Conservation (phyloP, 2,797 vertebrate genomes). For the Hephaestus fuliginosus region DNA sequence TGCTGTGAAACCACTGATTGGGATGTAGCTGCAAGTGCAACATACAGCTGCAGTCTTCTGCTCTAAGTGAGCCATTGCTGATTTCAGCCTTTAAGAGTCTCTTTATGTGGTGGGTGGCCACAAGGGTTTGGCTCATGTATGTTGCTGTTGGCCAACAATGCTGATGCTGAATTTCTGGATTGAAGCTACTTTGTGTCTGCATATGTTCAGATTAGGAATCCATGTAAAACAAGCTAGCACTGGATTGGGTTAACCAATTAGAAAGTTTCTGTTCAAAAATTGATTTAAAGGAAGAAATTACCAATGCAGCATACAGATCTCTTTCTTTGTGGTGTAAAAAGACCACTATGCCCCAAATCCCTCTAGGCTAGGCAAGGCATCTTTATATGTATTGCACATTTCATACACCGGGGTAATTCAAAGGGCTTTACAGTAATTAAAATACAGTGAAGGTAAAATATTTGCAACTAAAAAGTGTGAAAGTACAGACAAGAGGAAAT, state of each 20-base stretch:
- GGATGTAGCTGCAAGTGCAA: conserved; percentile 20
- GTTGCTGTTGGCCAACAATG: conserved; percentile 10
- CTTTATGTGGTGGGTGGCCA: neutral
- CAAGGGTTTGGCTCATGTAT: conserved; percentile 2
- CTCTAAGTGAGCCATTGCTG: conserved; percentile 12
- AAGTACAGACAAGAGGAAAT: too few species aligned
- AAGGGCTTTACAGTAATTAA: too few species aligned
- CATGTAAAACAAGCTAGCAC: neutral
- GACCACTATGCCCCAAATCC: neutral
- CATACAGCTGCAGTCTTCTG: conserved; percentile 37
- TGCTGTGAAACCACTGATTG: conserved; percentile 55
- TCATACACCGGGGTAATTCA: too few species aligned
- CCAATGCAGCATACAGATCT: neutral
- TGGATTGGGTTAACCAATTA: neutral
- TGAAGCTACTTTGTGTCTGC: neutral
- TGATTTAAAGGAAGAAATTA: neutral
- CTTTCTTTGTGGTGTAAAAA: neutral
- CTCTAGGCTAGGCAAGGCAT: too few species aligned
- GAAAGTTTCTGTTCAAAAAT: neutral
- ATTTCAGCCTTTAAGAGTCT: conserved; percentile 18
- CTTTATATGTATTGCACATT: too few species aligned
- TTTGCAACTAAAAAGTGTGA: too few species aligned
- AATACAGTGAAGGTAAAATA: too few species aligned
- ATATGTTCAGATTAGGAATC: neutral
- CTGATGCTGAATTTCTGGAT: neutral